A percentile compares a stretch with the other conserved stretches of the same genome.
Conservation (phyloP, 2,113 vertebrate species). For the Gopherus evgoodei region DNA sequence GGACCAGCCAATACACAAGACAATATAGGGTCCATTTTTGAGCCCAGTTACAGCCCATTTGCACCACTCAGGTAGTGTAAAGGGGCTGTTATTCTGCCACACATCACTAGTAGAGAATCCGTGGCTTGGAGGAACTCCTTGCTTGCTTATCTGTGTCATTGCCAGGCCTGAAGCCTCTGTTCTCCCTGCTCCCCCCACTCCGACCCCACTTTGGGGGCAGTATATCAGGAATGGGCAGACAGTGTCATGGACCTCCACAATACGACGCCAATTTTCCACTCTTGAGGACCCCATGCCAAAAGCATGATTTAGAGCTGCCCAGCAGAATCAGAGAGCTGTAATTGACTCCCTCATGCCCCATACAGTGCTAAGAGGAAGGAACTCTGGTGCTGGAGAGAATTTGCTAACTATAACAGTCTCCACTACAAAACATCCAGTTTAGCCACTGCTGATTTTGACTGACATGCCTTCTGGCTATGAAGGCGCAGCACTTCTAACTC, state of each 20-base stretch:
- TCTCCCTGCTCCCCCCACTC: neutral
- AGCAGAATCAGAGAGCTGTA: conserved; percentile 22
- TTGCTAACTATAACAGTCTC: neutral
- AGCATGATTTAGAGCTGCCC: conserved; percentile 1
- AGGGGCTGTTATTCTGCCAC: conserved; percentile 21
- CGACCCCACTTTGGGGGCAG: neutral
- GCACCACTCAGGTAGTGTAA: conserved; percentile 8
- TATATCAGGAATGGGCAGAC: neutral
- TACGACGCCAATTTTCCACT: neutral
- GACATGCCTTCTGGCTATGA: neutral
- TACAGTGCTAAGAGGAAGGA: neutral
- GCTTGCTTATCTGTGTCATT: neutral
- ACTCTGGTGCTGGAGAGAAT: neutral
- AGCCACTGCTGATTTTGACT: neutral
- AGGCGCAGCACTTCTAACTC: neutral
- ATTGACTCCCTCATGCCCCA: neutral
- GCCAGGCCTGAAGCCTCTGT: conserved; percentile 2
- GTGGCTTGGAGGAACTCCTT: neutral
- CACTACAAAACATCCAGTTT: neutral
- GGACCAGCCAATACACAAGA: neutral
- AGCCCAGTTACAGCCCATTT: conserved; percentile 24
- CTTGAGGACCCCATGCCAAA: neutral
- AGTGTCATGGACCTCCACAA: neutral
- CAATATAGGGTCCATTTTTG: neutral
- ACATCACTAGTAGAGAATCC: conserved; percentile 28